A percentile compares a stretch with the other conserved stretches of the same genome.
These are phyloP conservation scores for Magallana angulata DNA, from an alignment of 1,140 invertebrate genomes.

Conservation along the genomic window DNA sequence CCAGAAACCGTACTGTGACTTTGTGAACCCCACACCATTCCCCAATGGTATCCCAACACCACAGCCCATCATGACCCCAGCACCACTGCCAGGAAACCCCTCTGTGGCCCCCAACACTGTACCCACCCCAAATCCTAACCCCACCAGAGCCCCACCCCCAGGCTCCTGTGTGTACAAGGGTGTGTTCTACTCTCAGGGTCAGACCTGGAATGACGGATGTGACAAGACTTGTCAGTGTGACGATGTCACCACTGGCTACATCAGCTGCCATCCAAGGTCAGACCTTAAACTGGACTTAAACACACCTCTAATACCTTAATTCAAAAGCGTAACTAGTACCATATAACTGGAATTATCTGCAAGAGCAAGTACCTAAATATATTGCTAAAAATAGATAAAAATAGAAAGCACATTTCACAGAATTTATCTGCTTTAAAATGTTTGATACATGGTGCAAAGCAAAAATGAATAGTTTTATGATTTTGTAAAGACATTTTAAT, in stretches of 20 bases:
- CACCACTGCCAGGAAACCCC: slow-evolving; percentile 52
- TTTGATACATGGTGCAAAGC: too few relatives aligned
- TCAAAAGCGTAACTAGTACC: too few relatives aligned
- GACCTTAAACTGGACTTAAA: background rate
- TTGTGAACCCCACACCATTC: slow-evolving; percentile 71
- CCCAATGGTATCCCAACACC: slow-evolving; percentile 68
- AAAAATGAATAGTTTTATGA: too few relatives aligned
- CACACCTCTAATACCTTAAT: too few relatives aligned
- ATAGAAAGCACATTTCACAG: too few relatives aligned
- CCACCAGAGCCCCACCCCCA: slow-evolving; percentile 11
- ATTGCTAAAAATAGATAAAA: too few relatives aligned
- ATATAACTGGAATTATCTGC: too few relatives aligned
- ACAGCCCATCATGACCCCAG: slow-evolving; percentile 52
- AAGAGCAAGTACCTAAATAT: too few relatives aligned
- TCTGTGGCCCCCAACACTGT: slow-evolving; percentile 47
- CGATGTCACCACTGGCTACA: slow-evolving; percentile 64
- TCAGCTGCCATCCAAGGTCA: slow-evolving; percentile 66
- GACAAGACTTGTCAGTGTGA: slow-evolving; percentile 63
- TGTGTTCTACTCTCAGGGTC: slow-evolving; percentile 59
- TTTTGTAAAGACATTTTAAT: too few relatives aligned
- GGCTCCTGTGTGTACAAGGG: slow-evolving; percentile 65
- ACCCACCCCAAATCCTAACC: slow-evolving; percentile 31
- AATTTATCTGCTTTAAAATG: too few relatives aligned
- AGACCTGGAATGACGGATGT: slow-evolving; percentile 64
- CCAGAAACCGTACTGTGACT: slow-evolving; percentile 70